Evolutionary conservation across 1,140 invertebrate species (phyloP).

Genomic region (Anoplophora glabripennis): DNA sequence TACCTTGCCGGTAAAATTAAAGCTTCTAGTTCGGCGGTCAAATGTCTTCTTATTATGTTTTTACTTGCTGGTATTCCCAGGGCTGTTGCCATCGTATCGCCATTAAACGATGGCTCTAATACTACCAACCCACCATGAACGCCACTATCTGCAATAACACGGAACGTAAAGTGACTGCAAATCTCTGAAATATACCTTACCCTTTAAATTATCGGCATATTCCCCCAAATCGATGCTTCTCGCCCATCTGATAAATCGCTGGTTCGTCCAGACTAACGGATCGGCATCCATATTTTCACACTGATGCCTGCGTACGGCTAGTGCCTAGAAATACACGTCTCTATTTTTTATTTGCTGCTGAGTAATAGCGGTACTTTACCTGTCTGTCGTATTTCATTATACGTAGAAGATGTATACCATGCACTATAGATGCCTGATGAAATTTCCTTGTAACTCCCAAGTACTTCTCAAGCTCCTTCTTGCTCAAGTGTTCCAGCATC

Average conservation of each 20-base stretch:
- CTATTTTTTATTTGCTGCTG: no score
- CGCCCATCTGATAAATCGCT: constrained; percentile 89
- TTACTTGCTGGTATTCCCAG: constrained; percentile 89
- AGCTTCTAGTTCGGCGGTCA: constrained; percentile 84
- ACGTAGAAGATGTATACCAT: constrained; percentile 86
- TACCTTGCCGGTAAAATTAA: constrained; percentile 89
- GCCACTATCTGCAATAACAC: constrained; percentile 69
- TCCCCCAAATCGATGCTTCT: constrained; percentile 89
- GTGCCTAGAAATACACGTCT: constrained; percentile 57
- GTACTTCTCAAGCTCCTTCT: constrained; percentile 91
- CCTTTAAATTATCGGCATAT: constrained; percentile 92
- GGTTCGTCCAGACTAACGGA: constrained; percentile 93
- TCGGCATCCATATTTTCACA: constrained; percentile 85
- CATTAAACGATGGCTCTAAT: constrained; percentile 87
- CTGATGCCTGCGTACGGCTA: constrained; percentile 81
- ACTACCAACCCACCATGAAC: constrained; percentile 91
- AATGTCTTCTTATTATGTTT: constrained; percentile 87
- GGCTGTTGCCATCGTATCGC: constrained; percentile 90
- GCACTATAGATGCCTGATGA: constrained; percentile 89
- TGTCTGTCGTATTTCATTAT: constrained; percentile 91
- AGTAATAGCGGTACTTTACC: constrained; percentile 52
- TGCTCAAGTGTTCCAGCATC: constrained; percentile 86
- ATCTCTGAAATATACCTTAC: no score
- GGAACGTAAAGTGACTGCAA: background rate
- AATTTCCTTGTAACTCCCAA: constrained; percentile 87